Evolutionary conservation across 2,888 invertebrate species (phyloP).

Genomic region (Stenotaenia linearis): DNA sequence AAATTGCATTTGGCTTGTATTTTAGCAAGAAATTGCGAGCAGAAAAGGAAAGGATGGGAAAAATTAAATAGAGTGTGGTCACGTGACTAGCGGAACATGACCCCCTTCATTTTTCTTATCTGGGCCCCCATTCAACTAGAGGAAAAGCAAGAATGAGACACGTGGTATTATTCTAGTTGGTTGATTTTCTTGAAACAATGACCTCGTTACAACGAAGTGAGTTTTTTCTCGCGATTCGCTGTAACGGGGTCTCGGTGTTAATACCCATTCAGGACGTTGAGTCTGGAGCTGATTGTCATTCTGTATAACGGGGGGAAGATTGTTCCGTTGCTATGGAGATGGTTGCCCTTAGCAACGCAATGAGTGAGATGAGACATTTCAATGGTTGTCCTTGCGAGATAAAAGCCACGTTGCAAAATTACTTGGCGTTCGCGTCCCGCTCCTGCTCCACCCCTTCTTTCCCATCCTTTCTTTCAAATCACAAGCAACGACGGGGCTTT

Average conservation of each 20-base stretch:
- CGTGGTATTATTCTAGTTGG: slow-evolving; percentile 14
- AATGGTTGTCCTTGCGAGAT: slow-evolving; percentile 15
- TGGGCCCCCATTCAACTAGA: neutral
- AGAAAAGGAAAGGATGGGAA: neutral
- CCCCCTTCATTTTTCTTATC: slow-evolving; percentile 7
- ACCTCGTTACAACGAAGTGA: neutral
- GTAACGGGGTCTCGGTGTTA: neutral
- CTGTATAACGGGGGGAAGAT: slow-evolving; percentile 11
- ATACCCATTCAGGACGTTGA: slow-evolving; percentile 15
- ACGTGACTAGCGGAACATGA: neutral
- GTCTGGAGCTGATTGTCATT: slow-evolving; percentile 4
- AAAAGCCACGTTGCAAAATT: slow-evolving; percentile 19
- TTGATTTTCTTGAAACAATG: slow-evolving; percentile 13
- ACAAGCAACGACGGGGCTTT: neutral
- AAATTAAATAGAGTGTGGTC: neutral
- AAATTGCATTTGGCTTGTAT: neutral
- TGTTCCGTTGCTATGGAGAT: slow-evolving; percentile 12
- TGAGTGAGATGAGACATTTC: slow-evolving; percentile 13
- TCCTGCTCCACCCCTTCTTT: neutral
- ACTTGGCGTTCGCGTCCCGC: neutral
- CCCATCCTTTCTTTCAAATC: neutral
- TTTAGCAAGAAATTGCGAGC: neutral
- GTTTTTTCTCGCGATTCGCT: neutral
- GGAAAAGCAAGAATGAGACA: slow-evolving; percentile 7
- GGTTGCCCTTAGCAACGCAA: neutral